These are phyloP conservation scores for Apomyelois bistriatella DNA, from an alignment of 2,888 invertebrate species.

Conservation along the genomic window DNA sequence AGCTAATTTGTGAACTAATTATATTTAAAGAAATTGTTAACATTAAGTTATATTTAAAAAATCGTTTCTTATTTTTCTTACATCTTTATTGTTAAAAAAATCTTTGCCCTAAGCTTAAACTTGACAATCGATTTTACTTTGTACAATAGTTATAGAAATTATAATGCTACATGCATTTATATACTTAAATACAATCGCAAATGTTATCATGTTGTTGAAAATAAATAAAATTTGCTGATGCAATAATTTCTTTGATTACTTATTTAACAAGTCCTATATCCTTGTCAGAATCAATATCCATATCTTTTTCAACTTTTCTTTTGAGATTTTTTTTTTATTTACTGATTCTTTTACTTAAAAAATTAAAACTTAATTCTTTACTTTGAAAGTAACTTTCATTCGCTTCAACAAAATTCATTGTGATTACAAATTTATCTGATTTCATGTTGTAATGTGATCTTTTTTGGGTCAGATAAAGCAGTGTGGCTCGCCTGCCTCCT, in stretches of 20 bases:
- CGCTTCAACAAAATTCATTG: too few relatives aligned
- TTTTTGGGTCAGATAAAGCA: conserved; percentile 52
- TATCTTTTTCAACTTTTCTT: too few relatives aligned
- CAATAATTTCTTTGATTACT: not conserved
- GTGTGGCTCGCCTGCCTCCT: conserved; percentile 48
- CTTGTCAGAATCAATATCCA: too few relatives aligned
- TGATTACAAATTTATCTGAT: too few relatives aligned
- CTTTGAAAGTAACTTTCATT: too few relatives aligned
- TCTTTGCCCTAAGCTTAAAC: not conserved
- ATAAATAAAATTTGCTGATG: conserved; percentile 53
- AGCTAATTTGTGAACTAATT: not conserved
- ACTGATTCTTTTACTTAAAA: too few relatives aligned
- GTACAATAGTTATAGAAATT: conserved; percentile 28
- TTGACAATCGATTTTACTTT: conserved; percentile 5
- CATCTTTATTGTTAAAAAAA: not conserved
- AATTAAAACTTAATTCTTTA: too few relatives aligned
- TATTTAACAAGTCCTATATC: too few relatives aligned
- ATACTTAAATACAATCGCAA: conserved; percentile 13
- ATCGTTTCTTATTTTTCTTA: not conserved
- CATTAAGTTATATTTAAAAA: not conserved
- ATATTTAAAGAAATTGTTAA: not conserved
- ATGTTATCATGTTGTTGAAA: conserved; percentile 60
- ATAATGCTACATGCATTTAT: conserved; percentile 20
- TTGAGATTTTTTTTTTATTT: too few relatives aligned
- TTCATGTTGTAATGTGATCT: conserved; percentile 22